These are phyloP conservation scores for Propithecus deckenii DNA, from an alignment of 2,797 vertebrate species.

Conservation along the genomic window DNA sequence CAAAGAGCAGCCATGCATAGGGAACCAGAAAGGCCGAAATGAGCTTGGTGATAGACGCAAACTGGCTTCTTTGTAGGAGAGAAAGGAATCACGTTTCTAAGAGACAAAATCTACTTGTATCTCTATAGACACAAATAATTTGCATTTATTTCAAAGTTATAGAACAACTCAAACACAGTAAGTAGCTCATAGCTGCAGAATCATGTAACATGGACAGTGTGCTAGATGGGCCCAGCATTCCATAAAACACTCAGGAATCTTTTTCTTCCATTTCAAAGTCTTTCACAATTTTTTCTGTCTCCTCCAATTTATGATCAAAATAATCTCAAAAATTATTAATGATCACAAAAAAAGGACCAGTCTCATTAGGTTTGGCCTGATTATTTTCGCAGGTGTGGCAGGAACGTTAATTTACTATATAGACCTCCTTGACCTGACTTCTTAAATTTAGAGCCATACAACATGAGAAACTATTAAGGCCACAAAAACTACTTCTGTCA, in stretches of 20 bases:
- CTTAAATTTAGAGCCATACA: neutral
- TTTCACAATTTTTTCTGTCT: neutral
- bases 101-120: neutral
- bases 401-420: accelerated
- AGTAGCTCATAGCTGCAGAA: neutral
- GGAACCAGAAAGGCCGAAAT: too few species aligned
- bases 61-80: accelerated
- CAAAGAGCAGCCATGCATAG: neutral
- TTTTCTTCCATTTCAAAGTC: neutral
- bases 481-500: neutral
- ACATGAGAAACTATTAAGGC: neutral
- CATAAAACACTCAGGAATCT: neutral
- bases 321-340: neutral
- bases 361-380: neutral
- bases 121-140: neutral
- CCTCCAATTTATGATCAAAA: neutral
- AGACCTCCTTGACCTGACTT: neutral
- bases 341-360: neutral
- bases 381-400: neutral
- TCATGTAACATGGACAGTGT: too few species aligned
- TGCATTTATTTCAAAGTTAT: neutral
- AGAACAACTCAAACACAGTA: too few species aligned
- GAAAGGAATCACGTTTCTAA: neutral
- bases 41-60: accelerated
- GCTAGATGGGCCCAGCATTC: too few species aligned